Evolutionary conservation across 2,113 vertebrate genomes (phyloP).

Genomic region (Neotoma lepida): DNA sequence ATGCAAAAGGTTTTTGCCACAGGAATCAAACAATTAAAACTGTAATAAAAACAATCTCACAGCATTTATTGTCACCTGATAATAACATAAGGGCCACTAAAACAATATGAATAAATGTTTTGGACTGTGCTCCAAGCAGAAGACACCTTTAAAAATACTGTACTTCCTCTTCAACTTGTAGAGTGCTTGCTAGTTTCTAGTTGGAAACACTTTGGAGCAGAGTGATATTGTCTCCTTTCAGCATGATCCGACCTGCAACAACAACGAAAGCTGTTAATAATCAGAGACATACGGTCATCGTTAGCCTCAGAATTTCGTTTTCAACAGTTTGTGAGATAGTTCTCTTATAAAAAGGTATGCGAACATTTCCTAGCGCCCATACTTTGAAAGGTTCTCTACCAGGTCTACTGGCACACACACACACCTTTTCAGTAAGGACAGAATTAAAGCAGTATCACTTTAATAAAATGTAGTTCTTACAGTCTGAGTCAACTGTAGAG

Average conservation of each 20-base stretch:
- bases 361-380: not conserved
- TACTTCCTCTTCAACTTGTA: not conserved
- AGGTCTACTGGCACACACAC: not conserved
- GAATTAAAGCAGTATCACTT: not conserved
- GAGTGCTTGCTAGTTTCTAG: slow-evolving; percentile 79
- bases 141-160: not conserved
- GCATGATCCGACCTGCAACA: slow-evolving; percentile 95
- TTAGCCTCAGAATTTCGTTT: slow-evolving; percentile 15
- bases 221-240: slow-evolving; percentile 99
- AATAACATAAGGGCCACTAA: slow-evolving; percentile 28
- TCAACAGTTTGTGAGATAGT: slow-evolving; percentile 13
- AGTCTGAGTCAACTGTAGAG: not conserved
- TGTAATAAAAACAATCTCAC: slow-evolving; percentile 69
- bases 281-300: not conserved
- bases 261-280: slow-evolving; percentile 36
- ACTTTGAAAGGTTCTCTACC: not conserved
- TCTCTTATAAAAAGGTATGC: not conserved
- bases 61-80: slow-evolving; percentile 61
- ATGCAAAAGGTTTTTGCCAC: not conserved
- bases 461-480: not conserved
- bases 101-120: slow-evolving; percentile 55
- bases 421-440: not conserved
- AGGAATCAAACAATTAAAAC: not conserved
- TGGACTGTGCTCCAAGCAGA: not conserved
- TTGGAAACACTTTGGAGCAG: slow-evolving; percentile 95